Conservation (phyloP, 2,797 vertebrate genomes). For the Falco peregrinus region DNA sequence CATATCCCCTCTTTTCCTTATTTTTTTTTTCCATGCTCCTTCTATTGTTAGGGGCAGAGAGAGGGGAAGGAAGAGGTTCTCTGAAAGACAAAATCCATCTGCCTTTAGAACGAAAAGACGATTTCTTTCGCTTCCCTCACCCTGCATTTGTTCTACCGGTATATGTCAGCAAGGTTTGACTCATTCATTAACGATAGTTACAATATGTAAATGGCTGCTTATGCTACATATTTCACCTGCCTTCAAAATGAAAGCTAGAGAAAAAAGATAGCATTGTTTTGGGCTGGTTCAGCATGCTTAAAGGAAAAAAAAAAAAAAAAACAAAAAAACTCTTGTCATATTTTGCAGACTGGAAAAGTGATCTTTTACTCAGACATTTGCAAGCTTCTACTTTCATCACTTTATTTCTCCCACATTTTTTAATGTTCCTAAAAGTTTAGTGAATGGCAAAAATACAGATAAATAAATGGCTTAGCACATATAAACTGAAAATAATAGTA, state of each 20-base stretch:
- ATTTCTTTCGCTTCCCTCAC: not conserved
- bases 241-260: not conserved
- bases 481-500: not conserved
- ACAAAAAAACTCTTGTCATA: rapidly evolving
- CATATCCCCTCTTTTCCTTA: too few relatives aligned
- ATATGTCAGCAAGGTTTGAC: not conserved
- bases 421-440: not conserved
- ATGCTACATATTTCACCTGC: not conserved
- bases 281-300: not conserved
- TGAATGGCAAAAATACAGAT: not conserved
- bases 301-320: not conserved
- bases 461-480: not conserved
- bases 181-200: not conserved
- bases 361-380: not conserved
- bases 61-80: not conserved
- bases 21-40: too few relatives aligned
- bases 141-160: not conserved
- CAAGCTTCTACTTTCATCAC: not conserved
- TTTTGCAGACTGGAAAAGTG: not conserved
- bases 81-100: not conserved
- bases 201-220: not conserved
- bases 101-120: not conserved
- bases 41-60: not conserved
- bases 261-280: not conserved
- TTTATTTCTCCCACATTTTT: not conserved